phyloP scores from a whole-genome alignment of 2,797 vertebrate genomes.

The Hoplostethus atlanticus region DNA sequence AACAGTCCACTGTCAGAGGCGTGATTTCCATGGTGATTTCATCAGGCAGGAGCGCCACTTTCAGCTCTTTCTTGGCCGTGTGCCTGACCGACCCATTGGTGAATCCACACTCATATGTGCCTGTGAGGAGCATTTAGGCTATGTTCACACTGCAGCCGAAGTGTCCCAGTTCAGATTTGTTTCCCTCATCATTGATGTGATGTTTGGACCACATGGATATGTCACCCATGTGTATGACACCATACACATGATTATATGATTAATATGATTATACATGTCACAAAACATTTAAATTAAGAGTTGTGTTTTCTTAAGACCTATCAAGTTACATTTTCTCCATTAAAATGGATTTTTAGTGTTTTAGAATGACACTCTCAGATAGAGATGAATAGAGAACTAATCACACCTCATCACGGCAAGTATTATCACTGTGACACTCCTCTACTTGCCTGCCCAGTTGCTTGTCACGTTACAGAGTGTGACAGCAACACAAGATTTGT shows the following conservation, averaged over 20 bases:
- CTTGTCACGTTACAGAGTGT: constrained; percentile 23
- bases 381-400: neutral
- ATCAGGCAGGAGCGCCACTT: constrained; percentile 77
- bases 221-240: too few species aligned
- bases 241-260: too few species aligned
- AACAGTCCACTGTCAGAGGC: constrained; percentile 70
- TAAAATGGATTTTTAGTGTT: neutral
- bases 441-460: constrained; percentile 64
- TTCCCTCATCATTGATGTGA: neutral
- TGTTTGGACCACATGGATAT: neutral
- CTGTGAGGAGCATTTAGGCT: constrained; percentile 54
- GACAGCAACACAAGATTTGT: constrained; percentile 18
- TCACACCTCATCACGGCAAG: neutral
- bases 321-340: too few species aligned
- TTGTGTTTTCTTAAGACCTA: too few species aligned
- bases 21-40: constrained; percentile 33
- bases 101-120: constrained; percentile 79
- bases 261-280: too few species aligned
- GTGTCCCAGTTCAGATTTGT: neutral
- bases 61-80: constrained; percentile 37
- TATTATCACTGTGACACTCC: neutral
- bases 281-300: too few species aligned
- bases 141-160: neutral
- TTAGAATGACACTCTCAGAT: neutral
- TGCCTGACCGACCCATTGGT: constrained; percentile 64